These are phyloP conservation scores for Cephus spinipes DNA, from an alignment of 2,888 invertebrate genomes.

Conservation along the genomic window DNA sequence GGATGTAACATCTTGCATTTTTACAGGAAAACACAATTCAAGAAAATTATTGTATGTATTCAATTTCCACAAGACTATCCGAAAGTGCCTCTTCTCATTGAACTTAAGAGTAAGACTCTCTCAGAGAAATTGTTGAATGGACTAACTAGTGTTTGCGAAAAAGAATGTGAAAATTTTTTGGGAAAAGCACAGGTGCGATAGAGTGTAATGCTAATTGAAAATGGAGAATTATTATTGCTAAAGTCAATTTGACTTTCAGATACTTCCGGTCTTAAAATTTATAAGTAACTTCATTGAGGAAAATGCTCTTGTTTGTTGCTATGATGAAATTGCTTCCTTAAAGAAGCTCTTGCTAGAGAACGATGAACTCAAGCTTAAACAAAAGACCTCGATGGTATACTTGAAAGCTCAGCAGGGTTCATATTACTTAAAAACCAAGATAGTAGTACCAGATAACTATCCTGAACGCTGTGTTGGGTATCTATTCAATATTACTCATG, in stretches of 20 bases:
- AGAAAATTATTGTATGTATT: conserved; percentile 74
- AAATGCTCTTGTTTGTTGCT: conserved; percentile 79
- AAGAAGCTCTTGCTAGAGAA: conserved; percentile 68
- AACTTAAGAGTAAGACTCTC: conserved; percentile 78
- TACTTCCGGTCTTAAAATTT: conserved; percentile 72
- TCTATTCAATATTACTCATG: conserved; percentile 33
- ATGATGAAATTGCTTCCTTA: conserved; percentile 76
- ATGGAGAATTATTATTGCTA: conserved; percentile 6
- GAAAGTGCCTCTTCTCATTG: conserved; percentile 70
- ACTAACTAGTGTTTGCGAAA: conserved; percentile 73
- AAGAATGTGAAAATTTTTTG: conserved; percentile 70
- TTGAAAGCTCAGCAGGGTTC: conserved; percentile 71
- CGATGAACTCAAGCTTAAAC: conserved; percentile 76
- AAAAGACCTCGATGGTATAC: conserved; percentile 73
- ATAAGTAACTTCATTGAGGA: conserved; percentile 75
- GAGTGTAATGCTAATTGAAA: neutral
- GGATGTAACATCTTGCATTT: neutral
- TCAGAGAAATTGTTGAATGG: conserved; percentile 74
- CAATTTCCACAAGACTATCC: conserved; percentile 78
- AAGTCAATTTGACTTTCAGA: conserved; percentile 53
- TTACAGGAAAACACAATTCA: conserved; percentile 72
- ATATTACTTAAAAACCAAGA: conserved; percentile 73
- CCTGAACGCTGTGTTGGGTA: conserved; percentile 70
- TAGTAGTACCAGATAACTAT: conserved; percentile 75
- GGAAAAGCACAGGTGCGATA: conserved; percentile 71